Percentiles rank a stretch among this genome's conserved stretches.
These are phyloP conservation scores for Noturus placidus DNA, from an alignment of 2,113 vertebrate species.

Conservation along the genomic window DNA sequence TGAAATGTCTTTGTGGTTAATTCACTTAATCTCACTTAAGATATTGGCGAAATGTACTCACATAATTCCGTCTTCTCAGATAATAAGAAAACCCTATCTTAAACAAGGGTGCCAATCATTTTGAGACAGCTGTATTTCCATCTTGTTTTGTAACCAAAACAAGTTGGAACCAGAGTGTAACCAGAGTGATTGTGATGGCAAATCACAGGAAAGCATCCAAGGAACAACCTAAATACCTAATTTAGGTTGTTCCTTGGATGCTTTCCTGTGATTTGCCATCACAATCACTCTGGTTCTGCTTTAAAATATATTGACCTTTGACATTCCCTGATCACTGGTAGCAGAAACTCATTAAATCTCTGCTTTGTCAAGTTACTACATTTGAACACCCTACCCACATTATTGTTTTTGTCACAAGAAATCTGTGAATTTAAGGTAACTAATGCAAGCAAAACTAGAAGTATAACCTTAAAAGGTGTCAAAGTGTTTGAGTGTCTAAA, in stretches of 20 bases:
- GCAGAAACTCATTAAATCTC: not conserved
- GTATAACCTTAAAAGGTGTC: not conserved
- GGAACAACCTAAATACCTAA: not conserved
- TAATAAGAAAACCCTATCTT: not conserved
- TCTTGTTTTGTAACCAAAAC: not conserved
- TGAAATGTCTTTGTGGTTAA: not conserved
- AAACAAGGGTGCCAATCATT: not conserved
- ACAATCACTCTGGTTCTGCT: not conserved
- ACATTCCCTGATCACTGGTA: not conserved
- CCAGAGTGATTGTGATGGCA: not conserved
- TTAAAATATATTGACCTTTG: not conserved
- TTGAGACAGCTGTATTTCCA: not conserved
- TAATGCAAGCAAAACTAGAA: not conserved
- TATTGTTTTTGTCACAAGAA: not conserved
- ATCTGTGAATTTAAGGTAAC: not conserved
- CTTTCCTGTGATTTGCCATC: not conserved
- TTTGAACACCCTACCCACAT: not conserved
- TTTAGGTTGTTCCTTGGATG: not conserved
- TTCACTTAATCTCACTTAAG: not conserved
- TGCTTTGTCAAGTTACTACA: not conserved
- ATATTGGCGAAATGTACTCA: not conserved
- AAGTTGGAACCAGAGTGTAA: no score
- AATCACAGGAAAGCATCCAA: not conserved
- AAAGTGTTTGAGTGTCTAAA: not conserved
- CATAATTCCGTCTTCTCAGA: not conserved